phyloP scores from a whole-genome alignment of 2,113 vertebrate genomes.

The Sminthopsis crassicaudata region DNA sequence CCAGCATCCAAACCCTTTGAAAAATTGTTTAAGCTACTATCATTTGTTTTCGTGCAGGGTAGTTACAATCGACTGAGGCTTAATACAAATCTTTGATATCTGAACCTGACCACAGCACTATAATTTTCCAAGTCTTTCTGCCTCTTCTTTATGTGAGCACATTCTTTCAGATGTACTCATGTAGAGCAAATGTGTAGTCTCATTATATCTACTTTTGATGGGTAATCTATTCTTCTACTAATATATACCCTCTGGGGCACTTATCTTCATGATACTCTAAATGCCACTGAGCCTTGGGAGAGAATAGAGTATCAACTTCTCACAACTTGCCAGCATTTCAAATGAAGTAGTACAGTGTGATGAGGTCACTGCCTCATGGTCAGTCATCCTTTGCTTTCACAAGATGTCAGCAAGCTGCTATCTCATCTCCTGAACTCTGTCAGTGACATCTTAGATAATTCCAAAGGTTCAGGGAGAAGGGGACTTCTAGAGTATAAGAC shows the following conservation, averaged over 20 bases:
- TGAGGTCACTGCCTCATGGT: background rate
- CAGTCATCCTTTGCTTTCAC: background rate
- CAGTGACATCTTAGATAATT: background rate
- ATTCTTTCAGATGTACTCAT: conserved; percentile 47
- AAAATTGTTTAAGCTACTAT: conserved; percentile 27
- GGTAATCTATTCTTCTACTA: background rate
- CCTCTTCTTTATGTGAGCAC: conserved; percentile 7
- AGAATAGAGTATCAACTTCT: background rate
- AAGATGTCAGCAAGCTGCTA: background rate
- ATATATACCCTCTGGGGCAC: background rate
- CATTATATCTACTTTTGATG: conserved; percentile 29
- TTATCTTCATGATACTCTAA: background rate
- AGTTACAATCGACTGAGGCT: background rate
- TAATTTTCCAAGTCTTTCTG: conserved; percentile 18
- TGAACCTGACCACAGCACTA: background rate
- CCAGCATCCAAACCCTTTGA: background rate
- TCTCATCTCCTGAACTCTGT: background rate
- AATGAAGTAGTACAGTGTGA: background rate
- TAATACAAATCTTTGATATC: conserved; percentile 30
- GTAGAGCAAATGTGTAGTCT: background rate
- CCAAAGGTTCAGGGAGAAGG: background rate
- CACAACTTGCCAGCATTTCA: background rate
- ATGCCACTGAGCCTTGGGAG: background rate
- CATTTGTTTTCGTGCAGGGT: conserved; percentile 21
- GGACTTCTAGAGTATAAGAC: background rate